Percentiles rank a stretch among this genome's conserved stretches.
These are phyloP conservation scores for Hyposoter didymator DNA, from an alignment of 2,888 invertebrate genomes.

Conservation along the genomic window DNA sequence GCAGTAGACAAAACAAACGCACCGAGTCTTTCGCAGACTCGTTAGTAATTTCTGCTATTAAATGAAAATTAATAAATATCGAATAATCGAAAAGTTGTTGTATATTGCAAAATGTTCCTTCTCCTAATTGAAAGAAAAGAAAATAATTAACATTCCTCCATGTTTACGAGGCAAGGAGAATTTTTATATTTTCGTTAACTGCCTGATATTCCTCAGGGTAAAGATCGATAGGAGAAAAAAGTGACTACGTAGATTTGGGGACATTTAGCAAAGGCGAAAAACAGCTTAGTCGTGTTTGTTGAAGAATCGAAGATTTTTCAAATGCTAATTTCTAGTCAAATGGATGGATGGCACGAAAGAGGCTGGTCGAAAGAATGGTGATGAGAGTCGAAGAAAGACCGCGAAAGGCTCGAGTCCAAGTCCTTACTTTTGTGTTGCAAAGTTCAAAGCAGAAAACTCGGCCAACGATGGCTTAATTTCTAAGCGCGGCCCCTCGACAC, in stretches of 20 bases:
- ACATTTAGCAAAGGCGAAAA: neutral
- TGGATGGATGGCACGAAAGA: neutral
- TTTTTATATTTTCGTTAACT: no score
- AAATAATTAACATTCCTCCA: no score
- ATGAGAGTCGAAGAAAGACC: neutral
- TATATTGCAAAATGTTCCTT: no score
- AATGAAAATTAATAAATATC: neutral
- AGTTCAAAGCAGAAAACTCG: conserved; percentile 59
- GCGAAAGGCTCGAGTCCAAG: conserved; percentile 17
- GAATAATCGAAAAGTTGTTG: neutral
- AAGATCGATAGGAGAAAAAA: neutral
- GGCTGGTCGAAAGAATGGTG: neutral
- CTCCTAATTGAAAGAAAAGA: no score
- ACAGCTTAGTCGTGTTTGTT: neutral
- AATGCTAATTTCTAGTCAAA: neutral
- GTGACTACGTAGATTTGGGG: neutral
- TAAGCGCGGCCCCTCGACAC: conserved; percentile 50
- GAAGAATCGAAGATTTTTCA: neutral
- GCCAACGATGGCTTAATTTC: conserved; percentile 64
- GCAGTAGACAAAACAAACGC: neutral
- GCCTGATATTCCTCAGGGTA: neutral
- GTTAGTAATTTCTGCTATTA: neutral
- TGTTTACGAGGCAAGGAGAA: no score
- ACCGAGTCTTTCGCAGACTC: neutral
- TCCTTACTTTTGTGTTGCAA: conserved; percentile 30